Evolutionary conservation across 2,113 vertebrate genomes (phyloP), one percentile per base, ranked within the genome.

Genomic region (Phyllopteryx taeniolatus): DNA sequence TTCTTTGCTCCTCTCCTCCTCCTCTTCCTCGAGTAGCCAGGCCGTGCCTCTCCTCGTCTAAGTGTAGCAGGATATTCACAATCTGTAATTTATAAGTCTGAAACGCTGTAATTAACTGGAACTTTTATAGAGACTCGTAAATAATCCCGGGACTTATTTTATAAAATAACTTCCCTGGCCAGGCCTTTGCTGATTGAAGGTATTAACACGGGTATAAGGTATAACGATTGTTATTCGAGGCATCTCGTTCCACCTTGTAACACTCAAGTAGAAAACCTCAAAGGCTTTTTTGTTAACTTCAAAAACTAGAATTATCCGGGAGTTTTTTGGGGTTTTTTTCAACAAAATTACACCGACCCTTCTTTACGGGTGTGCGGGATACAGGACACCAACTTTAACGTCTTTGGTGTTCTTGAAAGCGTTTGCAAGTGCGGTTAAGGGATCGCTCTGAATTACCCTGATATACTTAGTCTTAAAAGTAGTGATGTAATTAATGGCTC

Each of bases 11-110:
- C 70, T 83, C 83, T 85, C 86, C 70, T 74, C 84, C 88, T 79
- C 79, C 84, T 62, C n/a, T 77, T 80, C 85, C 83, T 70, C 77
- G 77, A 82, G 77, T 80, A 76, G 70, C 83, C 82, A 72, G 76
- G 70, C 86, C 74, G 67, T 39, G 85, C 89, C 83, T 91, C 74
- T 75, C 67, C 77, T 15, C 76, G 89, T 91, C 84, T 94, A 93
- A 94, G 92, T 94, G 93, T 91, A 92, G 85, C 85, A 69, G 85
- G 74, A 91, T 83, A 83, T 89, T 76, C 82, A 81, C 88, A 87
- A 93, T 92, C 91, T 93, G 90, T 93, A 92, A 93, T 94, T 93
- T 94, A 92, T 93, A 90, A 90, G 85, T 86, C 88, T 80, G 80
- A 90, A 90, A 91, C 87, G 90, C 90, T 93, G 86, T 93, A 91